These are phyloP conservation scores for Venustaconcha ellipsiformis DNA, from an alignment of 1,140 invertebrate species.

Conservation along the genomic window DNA sequence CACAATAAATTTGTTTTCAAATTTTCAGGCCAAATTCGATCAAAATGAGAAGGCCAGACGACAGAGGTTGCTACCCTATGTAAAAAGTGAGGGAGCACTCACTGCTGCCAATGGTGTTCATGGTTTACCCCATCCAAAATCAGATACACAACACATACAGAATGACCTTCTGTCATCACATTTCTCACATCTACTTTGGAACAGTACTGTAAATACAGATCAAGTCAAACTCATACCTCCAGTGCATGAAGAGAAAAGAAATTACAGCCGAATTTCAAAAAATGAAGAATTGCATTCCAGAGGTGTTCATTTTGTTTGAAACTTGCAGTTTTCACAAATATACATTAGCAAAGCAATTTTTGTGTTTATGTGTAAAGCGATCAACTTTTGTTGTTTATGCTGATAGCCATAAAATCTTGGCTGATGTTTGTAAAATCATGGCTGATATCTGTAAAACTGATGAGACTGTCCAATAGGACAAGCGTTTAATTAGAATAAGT, in stretches of 20 bases:
- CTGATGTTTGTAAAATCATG: too few species aligned
- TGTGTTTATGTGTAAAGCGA: too few species aligned
- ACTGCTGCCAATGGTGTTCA: slow-evolving; percentile 46
- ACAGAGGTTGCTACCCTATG: slow-evolving; percentile 52
- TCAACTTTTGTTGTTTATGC: too few species aligned
- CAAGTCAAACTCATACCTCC: neutral
- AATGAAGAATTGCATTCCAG: slow-evolving; percentile 9
- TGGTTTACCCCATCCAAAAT: slow-evolving; percentile 33
- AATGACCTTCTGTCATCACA: slow-evolving; percentile 6
- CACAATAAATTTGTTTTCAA: slow-evolving; percentile 9
- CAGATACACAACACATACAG: slow-evolving; percentile 14
- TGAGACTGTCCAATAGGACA: too few species aligned
- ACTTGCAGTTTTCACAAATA: too few species aligned
- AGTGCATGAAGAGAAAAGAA: neutral
- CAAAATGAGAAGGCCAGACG: slow-evolving; percentile 73
- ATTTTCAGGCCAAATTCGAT: slow-evolving; percentile 80
- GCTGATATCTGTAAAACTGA: too few species aligned
- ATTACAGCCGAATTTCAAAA: too few species aligned
- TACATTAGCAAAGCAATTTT: too few species aligned
- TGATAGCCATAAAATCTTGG: too few species aligned
- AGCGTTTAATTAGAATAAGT: too few species aligned
- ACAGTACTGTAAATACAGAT: slow-evolving; percentile 1
- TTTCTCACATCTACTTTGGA: neutral
- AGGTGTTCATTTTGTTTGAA: slow-evolving; percentile 1
- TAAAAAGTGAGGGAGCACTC: slow-evolving; percentile 56